Conservation (phyloP, 2,888 invertebrate species). For the Andrena fulva region DNA sequence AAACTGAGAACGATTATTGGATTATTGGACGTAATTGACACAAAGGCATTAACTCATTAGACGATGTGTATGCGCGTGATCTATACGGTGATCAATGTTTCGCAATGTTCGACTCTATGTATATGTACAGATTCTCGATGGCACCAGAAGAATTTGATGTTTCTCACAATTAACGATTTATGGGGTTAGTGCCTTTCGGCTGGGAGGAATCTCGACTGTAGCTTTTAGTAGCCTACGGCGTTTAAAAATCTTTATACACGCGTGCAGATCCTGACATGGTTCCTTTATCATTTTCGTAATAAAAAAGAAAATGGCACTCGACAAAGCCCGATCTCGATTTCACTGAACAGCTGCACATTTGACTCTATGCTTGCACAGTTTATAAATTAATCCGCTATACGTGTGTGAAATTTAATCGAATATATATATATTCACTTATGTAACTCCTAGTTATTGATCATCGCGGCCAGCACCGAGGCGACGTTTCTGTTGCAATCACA, state of each 20-base stretch:
- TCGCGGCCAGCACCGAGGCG: constrained; percentile 39
- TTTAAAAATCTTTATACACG: constrained; percentile 19
- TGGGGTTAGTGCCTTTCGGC: constrained; percentile 39
- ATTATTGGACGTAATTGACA: constrained; percentile 29
- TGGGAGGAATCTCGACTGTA: constrained; percentile 28
- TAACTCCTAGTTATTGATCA: constrained; percentile 51
- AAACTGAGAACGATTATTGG: constrained; percentile 27
- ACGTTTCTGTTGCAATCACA: constrained; percentile 37
- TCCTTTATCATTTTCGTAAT: not conserved
- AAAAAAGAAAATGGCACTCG: constrained; percentile 8
- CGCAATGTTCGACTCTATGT: constrained; percentile 17
- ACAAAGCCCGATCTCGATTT: constrained; percentile 5
- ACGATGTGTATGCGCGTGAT: constrained; percentile 1
- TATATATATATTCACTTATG: constrained; percentile 42
- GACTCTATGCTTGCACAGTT: constrained; percentile 48
- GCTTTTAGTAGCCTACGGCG: constrained; percentile 21
- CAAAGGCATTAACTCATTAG: constrained; percentile 16
- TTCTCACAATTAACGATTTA: constrained; percentile 41
- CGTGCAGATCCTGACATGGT: constrained; percentile 13
- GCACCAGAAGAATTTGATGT: constrained; percentile 33
- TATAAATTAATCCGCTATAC: constrained; percentile 51
- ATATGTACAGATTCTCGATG: constrained; percentile 33
- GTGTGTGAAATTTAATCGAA: constrained; percentile 43
- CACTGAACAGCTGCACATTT: constrained; percentile 41
- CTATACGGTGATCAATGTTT: constrained; percentile 20